Base-by-base conservation (phyloP, 2,113 vertebrate genomes). In the Puntigrus tetrazona region DNA sequence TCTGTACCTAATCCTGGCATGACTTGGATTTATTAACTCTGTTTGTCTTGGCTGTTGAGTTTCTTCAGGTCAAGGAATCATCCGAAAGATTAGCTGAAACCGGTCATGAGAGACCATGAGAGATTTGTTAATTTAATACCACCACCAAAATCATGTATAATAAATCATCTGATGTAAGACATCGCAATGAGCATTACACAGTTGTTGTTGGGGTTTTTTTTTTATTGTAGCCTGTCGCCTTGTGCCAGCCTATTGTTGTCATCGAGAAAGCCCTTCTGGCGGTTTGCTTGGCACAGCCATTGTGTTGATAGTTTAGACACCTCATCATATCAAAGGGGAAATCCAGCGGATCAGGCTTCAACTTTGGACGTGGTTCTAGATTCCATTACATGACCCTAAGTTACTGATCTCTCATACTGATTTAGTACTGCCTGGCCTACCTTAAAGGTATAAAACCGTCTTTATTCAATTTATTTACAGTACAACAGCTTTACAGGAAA, bases 1-100 rank as follows among this genome's bases (percentile, higher is more conserved):
- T 91, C 85, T 90, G 84, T 80, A 89, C 89, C 85, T 92, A 93
- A 93, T 88, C 91, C 89, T 14, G 87, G 90, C 91, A 80, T 93
- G 91, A 92, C 88, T 87, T 79, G 92, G 92, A 93, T 94, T 92
- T 91, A 89, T 83, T 88, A 86, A 22, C 83, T 89, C 78, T 91
- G 90, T 92, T 93, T 93, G 90, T 91, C 92, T 92, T 94, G 90
- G 89, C 90, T 65, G 75, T 83, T 85, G 83, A 67, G 16, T 87
- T 85, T 78, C 77, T 86, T 91, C 88, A 86, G 91, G 91, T 92
- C 90, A 91, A 91, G 88, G 89, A 87, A 86, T 82, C 86, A 73
- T 80, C 74, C 82, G 78, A 65, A 67, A 47, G 81, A 87, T 85
- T 88, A 90, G 88, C 81, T 76, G 18, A 69, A 47, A 79, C 36